Evolutionary conservation across 2,888 invertebrate genomes (phyloP).

Genomic region (Dicycla oo): DNA sequence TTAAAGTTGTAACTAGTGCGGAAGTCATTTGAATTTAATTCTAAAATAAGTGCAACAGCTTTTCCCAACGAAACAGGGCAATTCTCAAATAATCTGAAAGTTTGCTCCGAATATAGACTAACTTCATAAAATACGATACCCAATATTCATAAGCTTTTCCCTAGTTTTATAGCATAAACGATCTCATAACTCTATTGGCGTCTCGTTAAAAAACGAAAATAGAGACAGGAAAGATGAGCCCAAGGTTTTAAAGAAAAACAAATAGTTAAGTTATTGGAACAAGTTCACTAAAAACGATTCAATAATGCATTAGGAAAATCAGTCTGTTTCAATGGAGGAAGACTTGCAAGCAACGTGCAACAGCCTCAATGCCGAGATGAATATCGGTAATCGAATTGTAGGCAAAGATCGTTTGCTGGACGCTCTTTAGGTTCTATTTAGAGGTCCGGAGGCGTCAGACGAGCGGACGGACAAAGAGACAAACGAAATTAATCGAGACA

Average conservation of each 20-base stretch:
- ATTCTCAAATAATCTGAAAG: slow-evolving; percentile 14
- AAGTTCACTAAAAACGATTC: slow-evolving; percentile 5
- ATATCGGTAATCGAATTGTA: slow-evolving; percentile 85
- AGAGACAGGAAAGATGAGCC: background rate
- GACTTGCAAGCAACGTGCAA: slow-evolving; percentile 22
- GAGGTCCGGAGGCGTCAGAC: slow-evolving; percentile 68
- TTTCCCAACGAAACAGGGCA: background rate
- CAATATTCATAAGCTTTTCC: slow-evolving; percentile 20
- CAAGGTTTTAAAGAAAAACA: background rate
- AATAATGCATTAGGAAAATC: slow-evolving; percentile 28
- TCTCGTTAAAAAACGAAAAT: slow-evolving; percentile 19
- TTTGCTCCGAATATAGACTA: background rate
- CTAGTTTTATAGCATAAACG: slow-evolving; percentile 14
- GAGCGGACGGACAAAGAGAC: slow-evolving; percentile 82
- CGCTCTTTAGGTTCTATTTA: slow-evolving; percentile 82
- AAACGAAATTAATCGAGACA: slow-evolving; percentile 89
- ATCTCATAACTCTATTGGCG: slow-evolving; percentile 17
- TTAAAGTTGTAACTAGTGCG: slow-evolving; percentile 13
- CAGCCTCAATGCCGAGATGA: slow-evolving; percentile 62
- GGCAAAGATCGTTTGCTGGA: slow-evolving; percentile 81
- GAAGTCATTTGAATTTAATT: slow-evolving; percentile 2
- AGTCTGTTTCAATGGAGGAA: background rate
- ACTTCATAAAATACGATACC: slow-evolving; percentile 10
- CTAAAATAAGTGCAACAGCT: background rate
- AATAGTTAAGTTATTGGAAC: background rate